These are phyloP conservation scores for Epizoanthus illoricatus DNA, from an alignment of 92 coral and sea anemone genomes.

Conservation along the genomic window DNA sequence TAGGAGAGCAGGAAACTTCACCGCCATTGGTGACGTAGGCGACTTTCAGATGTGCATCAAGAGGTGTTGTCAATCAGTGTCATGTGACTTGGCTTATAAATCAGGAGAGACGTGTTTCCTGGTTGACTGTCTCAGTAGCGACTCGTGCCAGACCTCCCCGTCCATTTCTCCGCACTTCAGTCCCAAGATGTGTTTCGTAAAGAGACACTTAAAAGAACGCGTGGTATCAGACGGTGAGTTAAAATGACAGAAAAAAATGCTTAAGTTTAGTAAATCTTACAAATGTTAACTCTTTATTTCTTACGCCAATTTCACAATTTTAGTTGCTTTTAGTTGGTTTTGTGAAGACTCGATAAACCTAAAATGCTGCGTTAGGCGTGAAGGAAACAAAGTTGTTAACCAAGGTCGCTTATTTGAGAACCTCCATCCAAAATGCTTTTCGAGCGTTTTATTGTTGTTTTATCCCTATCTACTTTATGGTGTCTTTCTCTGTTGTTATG, in stretches of 20 bases:
- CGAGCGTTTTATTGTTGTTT: too few species aligned
- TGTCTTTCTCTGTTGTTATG: too few species aligned
- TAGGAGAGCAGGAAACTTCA: constrained; percentile 82
- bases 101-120: constrained; percentile 87
- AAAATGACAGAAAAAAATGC: not conserved
- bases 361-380: too few species aligned
- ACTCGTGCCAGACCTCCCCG: constrained; percentile 77
- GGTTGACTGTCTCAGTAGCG: constrained; percentile 68
- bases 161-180: constrained; percentile 69
- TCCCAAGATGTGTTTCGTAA: constrained; percentile 80
- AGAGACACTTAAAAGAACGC: constrained; percentile 44
- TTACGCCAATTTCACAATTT: too few species aligned
- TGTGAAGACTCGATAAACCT: too few species aligned
- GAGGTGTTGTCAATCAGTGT: constrained; percentile 75
- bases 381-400: too few species aligned
- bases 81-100: constrained; percentile 81
- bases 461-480: too few species aligned
- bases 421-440: too few species aligned
- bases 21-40: constrained; percentile 88
- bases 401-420: too few species aligned
- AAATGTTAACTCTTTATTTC: too few species aligned
- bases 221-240: constrained; percentile 48
- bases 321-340: too few species aligned
- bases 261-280: too few species aligned
- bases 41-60: constrained; percentile 80